These are phyloP conservation scores for Caenorhabditis drosophilae DNA, from an alignment of 2,888 invertebrate genomes.

Conservation along the genomic window DNA sequence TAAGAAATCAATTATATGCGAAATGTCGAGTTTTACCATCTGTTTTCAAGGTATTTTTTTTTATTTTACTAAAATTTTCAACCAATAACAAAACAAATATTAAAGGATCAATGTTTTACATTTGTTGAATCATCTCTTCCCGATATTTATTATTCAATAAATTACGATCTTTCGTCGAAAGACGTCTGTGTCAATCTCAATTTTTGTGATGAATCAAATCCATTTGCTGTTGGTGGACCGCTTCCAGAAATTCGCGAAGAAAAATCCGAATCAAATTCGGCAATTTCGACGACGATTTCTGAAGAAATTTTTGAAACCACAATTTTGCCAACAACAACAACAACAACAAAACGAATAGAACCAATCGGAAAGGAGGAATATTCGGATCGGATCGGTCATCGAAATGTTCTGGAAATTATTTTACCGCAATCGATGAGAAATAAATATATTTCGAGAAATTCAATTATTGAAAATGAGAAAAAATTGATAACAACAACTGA, in stretches of 20 bases:
- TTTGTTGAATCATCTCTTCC: slow-evolving; percentile 60
- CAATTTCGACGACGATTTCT: slow-evolving; percentile 18
- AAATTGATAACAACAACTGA: slow-evolving; percentile 1
- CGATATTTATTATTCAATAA: slow-evolving; percentile 60
- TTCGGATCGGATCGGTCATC: slow-evolving; percentile 37
- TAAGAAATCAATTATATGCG: slow-evolving; percentile 49
- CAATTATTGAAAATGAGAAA: slow-evolving; percentile 13
- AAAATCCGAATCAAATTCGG: slow-evolving; percentile 8
- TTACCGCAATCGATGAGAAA: slow-evolving; percentile 19
- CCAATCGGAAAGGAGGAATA: slow-evolving; percentile 12
- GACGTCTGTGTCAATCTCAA: slow-evolving; percentile 58
- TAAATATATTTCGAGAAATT: slow-evolving; percentile 21
- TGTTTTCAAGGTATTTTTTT: slow-evolving; percentile 46
- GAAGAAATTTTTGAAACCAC: slow-evolving; percentile 8
- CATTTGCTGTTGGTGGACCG: slow-evolving; percentile 45
- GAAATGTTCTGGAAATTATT: slow-evolving; percentile 30
- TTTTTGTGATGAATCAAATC: slow-evolving; percentile 54
- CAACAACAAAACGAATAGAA: slow-evolving; percentile 4
- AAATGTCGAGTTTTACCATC: slow-evolving; percentile 54
- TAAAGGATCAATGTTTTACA: slow-evolving; percentile 57
- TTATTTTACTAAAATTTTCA: background rate
- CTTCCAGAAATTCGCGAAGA: slow-evolving; percentile 25
- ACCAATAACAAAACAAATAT: background rate
- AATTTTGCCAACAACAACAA: slow-evolving; percentile 7
- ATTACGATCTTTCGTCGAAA: slow-evolving; percentile 57